These are phyloP conservation scores for Brachionus plicatilis DNA, from an alignment of 1,140 invertebrate species.

Conservation along the genomic window DNA sequence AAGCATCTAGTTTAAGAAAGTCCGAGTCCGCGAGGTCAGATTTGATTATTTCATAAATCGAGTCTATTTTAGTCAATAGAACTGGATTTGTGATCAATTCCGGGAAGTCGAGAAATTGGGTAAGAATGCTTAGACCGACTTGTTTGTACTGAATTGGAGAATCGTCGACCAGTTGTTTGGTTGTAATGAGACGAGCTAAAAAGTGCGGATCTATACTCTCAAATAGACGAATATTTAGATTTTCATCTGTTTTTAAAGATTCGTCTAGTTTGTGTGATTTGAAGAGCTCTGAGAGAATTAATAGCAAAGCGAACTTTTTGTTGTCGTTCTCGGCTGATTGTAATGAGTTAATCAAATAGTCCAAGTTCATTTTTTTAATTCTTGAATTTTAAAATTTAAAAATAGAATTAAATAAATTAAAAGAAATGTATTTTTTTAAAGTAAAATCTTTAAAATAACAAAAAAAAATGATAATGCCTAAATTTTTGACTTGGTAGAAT, in stretches of 20 bases:
- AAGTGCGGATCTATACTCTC: constrained; percentile 16
- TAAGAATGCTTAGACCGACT: constrained; percentile 26
- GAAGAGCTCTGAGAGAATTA: neutral
- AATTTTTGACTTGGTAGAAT: neutral
- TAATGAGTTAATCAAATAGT: neutral
- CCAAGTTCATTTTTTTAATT: constrained; percentile 8
- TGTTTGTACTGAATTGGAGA: constrained; percentile 12
- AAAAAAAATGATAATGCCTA: neutral
- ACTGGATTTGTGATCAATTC: constrained; percentile 29
- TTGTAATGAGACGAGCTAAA: constrained; percentile 14
- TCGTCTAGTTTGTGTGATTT: constrained; percentile 29
- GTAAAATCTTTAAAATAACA: neutral
- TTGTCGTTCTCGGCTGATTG: constrained; percentile 18
- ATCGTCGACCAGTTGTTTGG: constrained; percentile 24
- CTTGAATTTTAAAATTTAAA: neutral
- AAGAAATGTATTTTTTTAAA: too few relatives aligned
- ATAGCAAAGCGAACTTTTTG: constrained; percentile 27
- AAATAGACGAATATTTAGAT: neutral
- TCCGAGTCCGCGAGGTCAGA: neutral
- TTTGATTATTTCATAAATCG: neutral
- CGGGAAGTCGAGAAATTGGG: constrained; percentile 2
- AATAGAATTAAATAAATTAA: too few relatives aligned
- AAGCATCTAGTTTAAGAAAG: neutral
- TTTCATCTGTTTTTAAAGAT: neutral
- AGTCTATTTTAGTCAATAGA: constrained; percentile 10